These are phyloP conservation scores for Tympanoctomys barrerae DNA, from an alignment of 2,797 vertebrate genomes.

Conservation along the genomic window DNA sequence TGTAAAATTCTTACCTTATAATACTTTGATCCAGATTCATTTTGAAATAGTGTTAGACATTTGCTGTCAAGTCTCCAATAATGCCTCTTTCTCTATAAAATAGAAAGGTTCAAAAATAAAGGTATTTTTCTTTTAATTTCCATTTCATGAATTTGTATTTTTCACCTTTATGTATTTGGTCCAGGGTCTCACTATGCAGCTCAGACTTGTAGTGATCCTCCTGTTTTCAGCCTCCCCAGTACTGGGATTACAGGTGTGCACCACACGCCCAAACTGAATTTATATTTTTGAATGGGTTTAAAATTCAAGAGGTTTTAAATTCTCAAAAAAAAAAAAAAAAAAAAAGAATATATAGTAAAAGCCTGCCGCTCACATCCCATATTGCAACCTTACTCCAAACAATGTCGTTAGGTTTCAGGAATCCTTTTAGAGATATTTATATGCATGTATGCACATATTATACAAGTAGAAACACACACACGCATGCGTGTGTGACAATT, in stretches of 20 bases:
- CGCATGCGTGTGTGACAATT: neutral
- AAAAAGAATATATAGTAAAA: neutral
- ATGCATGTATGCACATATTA: neutral
- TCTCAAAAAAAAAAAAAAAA: constrained; percentile 43
- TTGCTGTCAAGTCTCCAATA: constrained; percentile 99
- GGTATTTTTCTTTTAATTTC: neutral
- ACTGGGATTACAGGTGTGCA: no score
- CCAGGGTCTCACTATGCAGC: no score
- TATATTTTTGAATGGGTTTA: constrained; percentile 24
- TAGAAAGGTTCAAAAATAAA: constrained; percentile 68
- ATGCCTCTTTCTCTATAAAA: constrained; percentile 95
- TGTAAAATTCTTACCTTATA: constrained; percentile 93
- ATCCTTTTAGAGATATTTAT: constrained; percentile 6
- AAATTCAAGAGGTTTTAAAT: constrained; percentile 48
- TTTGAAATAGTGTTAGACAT: constrained; percentile 97
- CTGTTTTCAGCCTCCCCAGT: no score
- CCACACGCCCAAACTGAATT: neutral
- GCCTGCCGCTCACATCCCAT: neutral
- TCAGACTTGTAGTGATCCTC: no score
- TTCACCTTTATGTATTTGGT: no score
- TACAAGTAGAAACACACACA: neutral
- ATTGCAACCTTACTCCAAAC: neutral
- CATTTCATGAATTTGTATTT: neutral
- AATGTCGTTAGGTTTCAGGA: neutral
- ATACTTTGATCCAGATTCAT: constrained; percentile 98